These are phyloP conservation scores for Megalops cyprinoides DNA, from an alignment of 2,797 vertebrate genomes.

Conservation along the genomic window DNA sequence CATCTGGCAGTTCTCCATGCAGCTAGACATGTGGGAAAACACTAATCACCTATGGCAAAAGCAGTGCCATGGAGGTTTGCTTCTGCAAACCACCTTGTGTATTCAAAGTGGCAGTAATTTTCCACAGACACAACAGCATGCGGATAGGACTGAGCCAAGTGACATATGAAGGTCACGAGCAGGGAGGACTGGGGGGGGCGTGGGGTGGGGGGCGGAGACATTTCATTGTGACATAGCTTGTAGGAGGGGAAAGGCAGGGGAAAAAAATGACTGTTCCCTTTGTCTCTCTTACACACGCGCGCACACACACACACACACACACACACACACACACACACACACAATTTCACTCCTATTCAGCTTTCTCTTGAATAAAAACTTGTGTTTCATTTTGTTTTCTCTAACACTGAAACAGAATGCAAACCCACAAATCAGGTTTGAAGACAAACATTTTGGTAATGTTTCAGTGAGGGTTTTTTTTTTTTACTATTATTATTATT, in stretches of 20 bases:
- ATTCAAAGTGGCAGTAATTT: slow-evolving; percentile 72
- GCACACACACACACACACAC: not conserved
- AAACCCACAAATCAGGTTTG: too few species aligned
- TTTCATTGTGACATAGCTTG: slow-evolving; percentile 38
- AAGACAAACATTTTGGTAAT: too few species aligned
- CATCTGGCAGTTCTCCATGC: not conserved
- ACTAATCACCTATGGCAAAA: slow-evolving; percentile 9
- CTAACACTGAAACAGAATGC: too few species aligned
- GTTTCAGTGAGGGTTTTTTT: not conserved
- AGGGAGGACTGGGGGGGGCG: slow-evolving; percentile 41
- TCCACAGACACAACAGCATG: slow-evolving; percentile 64
- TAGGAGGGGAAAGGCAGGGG: not conserved
- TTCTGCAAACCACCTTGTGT: slow-evolving; percentile 62
- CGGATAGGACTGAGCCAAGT: slow-evolving; percentile 56
- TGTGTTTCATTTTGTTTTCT: slow-evolving; percentile 30
- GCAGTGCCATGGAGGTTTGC: slow-evolving; percentile 60
- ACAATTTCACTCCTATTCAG: not conserved
- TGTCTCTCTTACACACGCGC: not conserved
- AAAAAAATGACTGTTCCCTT: not conserved
- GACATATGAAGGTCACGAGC: slow-evolving; percentile 51
- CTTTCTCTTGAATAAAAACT: slow-evolving; percentile 16
- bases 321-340: not conserved
- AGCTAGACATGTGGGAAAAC: not conserved
- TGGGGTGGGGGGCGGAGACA: slow-evolving; percentile 40
- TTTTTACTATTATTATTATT: too few species aligned